These are phyloP conservation scores for Pheucticus melanocephalus DNA, from an alignment of 2,113 vertebrate genomes.

Conservation along the genomic window DNA sequence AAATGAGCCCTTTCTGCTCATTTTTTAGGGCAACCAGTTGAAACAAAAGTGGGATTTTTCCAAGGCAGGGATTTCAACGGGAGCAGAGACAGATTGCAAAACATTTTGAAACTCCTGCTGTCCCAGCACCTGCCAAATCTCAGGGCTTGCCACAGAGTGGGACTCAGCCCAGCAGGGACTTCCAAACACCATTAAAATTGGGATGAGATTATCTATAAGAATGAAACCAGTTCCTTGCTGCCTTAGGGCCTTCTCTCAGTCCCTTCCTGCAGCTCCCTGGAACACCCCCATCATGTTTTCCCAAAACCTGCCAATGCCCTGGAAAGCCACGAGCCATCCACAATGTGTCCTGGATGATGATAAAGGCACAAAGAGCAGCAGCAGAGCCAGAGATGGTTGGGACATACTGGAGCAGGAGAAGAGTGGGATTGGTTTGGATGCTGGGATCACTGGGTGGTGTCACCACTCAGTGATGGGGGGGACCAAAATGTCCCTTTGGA, in stretches of 20 bases:
- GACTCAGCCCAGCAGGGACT: neutral
- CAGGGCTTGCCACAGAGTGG: neutral
- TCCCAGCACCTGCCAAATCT: neutral
- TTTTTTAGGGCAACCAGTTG: neutral
- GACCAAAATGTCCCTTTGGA: neutral
- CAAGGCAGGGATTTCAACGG: neutral
- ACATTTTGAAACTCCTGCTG: neutral
- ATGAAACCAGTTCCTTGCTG: neutral
- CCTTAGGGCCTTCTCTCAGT: neutral
- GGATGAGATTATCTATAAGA: neutral
- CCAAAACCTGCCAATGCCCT: neutral
- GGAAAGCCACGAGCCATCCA: neutral
- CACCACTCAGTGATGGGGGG: fast-evolving
- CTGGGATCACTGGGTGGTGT: neutral
- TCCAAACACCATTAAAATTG: neutral
- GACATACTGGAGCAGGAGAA: neutral
- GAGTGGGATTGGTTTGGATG: neutral
- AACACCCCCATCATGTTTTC: neutral
- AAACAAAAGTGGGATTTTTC: neutral
- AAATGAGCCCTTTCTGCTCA: neutral
- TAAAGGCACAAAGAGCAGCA: neutral
- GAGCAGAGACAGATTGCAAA: neutral
- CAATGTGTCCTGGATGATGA: fast-evolving
- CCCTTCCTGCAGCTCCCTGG: neutral
- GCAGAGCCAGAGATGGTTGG: neutral